A percentile compares a stretch with the other conserved stretches of the same genome.
These are phyloP conservation scores for Mus musculus DNA, from an alignment of 2,113 vertebrate genomes.

Conservation along the genomic window GRCm39 chrX:162632001-162632500, in stretches of 20 bases:
- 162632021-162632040: not conserved
- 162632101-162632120: not conserved
- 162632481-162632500: not conserved
- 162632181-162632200: constrained; percentile 62
- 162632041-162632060: constrained; percentile 5
- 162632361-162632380: not conserved
- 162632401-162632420: not conserved
- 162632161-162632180: constrained; percentile 29
- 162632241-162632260: constrained; percentile 6
- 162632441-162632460: not conserved
- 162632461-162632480: constrained; percentile 12
- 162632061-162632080: not conserved
- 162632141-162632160: not conserved
- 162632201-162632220: constrained; percentile 50
- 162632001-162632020: not conserved
- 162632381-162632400: not conserved
- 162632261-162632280: constrained; percentile 7
- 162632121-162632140: too few relatives aligned
- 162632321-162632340: constrained; percentile 42
- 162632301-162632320: constrained; percentile 28
- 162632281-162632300: not conserved
- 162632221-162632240: constrained; percentile 41
- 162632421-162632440: not conserved
- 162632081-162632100: not conserved
- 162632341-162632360: not conserved